phyloP scores from a whole-genome alignment of 2,888 invertebrate species.

The Pheosia gnoma region DNA sequence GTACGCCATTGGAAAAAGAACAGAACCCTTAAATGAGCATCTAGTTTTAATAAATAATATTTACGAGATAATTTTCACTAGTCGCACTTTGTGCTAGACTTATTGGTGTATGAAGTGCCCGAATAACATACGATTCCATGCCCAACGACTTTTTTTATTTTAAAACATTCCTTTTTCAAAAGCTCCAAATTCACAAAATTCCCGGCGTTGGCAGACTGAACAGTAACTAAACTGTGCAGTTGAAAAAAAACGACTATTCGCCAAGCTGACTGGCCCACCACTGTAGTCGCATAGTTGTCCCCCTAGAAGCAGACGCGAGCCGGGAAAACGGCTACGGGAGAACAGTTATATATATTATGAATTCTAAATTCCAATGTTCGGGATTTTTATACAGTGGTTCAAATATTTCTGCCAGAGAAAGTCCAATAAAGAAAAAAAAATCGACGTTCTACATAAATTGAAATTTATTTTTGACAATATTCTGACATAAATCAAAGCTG shows the following conservation, averaged over 20 bases:
- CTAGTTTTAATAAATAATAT: too few species aligned
- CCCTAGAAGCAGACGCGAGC: slow-evolving; percentile 24
- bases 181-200: slow-evolving; percentile 3
- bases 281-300: slow-evolving; percentile 40
- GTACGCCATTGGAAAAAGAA: too few species aligned
- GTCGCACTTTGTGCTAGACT: too few species aligned
- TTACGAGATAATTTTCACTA: too few species aligned
- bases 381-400: not conserved
- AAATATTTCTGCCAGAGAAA: too few species aligned
- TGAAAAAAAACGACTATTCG: slow-evolving; percentile 12
- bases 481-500: too few species aligned
- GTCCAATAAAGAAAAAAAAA: too few species aligned
- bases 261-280: slow-evolving; percentile 13
- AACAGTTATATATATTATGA: not conserved
- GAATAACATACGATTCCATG: not conserved
- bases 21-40: too few species aligned
- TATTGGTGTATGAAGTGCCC: too few species aligned
- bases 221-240: slow-evolving; percentile 21
- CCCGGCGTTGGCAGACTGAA: slow-evolving; percentile 13
- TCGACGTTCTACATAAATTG: too few species aligned
- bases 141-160: not conserved
- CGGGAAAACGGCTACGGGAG: slow-evolving; percentile 14
- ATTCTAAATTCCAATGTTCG: not conserved
- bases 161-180: not conserved
- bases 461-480: too few species aligned